These are phyloP conservation scores for Cryptotis parvus DNA, from an alignment of 2,113 vertebrate genomes.

Conservation along the genomic window DNA sequence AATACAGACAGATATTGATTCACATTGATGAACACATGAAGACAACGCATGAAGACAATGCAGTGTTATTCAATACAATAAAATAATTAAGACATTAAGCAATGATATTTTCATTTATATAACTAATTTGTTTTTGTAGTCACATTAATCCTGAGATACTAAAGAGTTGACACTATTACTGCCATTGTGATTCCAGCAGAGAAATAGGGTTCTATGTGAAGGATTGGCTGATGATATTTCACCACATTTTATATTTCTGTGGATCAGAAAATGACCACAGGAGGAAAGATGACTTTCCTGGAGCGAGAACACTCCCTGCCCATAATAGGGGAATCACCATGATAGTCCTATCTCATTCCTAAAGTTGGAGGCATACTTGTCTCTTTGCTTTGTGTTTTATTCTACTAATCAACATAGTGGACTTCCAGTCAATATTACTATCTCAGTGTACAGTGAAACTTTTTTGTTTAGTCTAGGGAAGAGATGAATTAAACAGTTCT, in stretches of 20 bases:
- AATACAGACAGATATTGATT: neutral
- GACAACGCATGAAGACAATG: neutral
- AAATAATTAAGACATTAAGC: neutral
- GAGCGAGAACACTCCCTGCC: neutral
- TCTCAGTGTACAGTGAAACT: neutral
- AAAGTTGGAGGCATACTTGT: too few relatives aligned
- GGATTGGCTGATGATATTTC: neutral
- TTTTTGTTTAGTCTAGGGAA: neutral
- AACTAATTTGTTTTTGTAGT: neutral
- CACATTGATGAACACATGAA: neutral
- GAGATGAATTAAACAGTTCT: conserved; percentile 11
- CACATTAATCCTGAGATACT: neutral
- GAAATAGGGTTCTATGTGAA: neutral
- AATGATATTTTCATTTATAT: neutral
- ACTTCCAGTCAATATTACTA: neutral
- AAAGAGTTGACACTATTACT: neutral
- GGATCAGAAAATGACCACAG: neutral
- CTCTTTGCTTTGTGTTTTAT: neutral
- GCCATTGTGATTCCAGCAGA: neutral
- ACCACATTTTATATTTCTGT: neutral
- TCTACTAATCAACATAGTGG: neutral
- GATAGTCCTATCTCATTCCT: too few relatives aligned
- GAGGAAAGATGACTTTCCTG: neutral
- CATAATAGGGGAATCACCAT: neutral
- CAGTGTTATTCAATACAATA: neutral